These are phyloP conservation scores for Drosophila lini DNA, from an alignment of 1,140 invertebrate genomes.

Conservation along the genomic window DNA sequence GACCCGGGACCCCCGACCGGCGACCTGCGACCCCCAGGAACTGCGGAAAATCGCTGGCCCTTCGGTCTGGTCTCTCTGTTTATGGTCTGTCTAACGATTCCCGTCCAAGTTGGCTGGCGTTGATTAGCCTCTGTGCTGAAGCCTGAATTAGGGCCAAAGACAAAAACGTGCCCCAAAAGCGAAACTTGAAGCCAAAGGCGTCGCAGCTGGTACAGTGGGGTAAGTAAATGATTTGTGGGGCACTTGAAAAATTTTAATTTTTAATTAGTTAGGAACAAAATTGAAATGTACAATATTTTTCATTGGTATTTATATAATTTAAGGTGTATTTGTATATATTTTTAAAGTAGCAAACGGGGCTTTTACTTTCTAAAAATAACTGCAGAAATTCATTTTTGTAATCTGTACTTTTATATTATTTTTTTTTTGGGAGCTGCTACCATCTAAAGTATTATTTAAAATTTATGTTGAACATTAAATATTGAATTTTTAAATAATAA, in stretches of 20 bases:
- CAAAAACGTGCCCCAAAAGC: slow-evolving; percentile 78
- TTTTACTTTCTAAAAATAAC: too few species aligned
- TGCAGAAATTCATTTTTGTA: too few species aligned
- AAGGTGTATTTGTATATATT: background rate
- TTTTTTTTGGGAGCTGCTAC: background rate
- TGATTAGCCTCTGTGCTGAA: slow-evolving; percentile 76
- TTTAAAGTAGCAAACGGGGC: background rate
- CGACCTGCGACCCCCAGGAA: background rate
- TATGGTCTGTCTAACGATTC: slow-evolving; percentile 81
- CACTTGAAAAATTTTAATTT: background rate
- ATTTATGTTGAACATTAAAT: background rate
- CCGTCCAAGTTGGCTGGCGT: slow-evolving; percentile 77
- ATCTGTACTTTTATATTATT: too few species aligned
- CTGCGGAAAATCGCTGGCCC: slow-evolving; percentile 27
- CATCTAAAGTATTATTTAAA: background rate
- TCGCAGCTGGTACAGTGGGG: slow-evolving; percentile 54
- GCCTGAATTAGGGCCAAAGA: slow-evolving; percentile 78
- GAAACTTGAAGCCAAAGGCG: slow-evolving; percentile 64
- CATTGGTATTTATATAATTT: background rate
- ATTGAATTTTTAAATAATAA: background rate
- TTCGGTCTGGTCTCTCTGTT: slow-evolving; percentile 44
- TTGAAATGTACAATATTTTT: background rate
- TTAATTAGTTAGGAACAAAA: background rate
- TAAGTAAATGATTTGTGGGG: background rate
- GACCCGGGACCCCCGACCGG: slow-evolving; percentile 8